These are phyloP conservation scores for Potamarius usumacintae DNA, from an alignment of 2,113 vertebrate species.

Conservation along the genomic window DNA sequence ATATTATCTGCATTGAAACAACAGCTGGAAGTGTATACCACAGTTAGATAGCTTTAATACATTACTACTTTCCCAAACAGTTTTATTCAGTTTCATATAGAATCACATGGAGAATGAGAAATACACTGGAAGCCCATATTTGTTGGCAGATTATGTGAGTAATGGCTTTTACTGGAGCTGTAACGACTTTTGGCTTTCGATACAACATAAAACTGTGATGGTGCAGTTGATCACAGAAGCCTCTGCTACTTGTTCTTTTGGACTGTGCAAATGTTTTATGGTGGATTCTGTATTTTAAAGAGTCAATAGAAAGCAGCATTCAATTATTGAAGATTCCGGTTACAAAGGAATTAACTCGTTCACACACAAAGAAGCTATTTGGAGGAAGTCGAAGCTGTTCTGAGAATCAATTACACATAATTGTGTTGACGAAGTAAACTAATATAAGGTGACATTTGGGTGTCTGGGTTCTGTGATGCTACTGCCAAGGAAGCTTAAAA, in stretches of 20 bases:
- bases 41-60: neutral
- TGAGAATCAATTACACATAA: conserved; percentile 45
- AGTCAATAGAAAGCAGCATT: conserved; percentile 57
- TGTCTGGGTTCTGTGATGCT: conserved; percentile 30
- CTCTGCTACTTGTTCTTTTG: conserved; percentile 45
- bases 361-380: conserved; percentile 32
- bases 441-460: conserved; percentile 46
- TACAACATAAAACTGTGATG: conserved; percentile 53
- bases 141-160: conserved; percentile 19
- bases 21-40: neutral
- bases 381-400: conserved; percentile 41
- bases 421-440: conserved; percentile 36
- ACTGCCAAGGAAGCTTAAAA: conserved; percentile 30
- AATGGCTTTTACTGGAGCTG: conserved; percentile 26
- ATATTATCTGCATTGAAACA: too few species aligned
- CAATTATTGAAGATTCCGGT: conserved; percentile 56
- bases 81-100: neutral
- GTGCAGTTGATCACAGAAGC: conserved; percentile 62
- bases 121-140: conserved; percentile 17
- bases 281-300: conserved; percentile 60
- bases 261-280: conserved; percentile 65
- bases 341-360: conserved; percentile 44
- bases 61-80: neutral
- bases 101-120: neutral
- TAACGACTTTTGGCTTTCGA: conserved; percentile 40